Evolutionary conservation across 2,888 invertebrate species (phyloP).

Genomic region (Conomelus anceps): DNA sequence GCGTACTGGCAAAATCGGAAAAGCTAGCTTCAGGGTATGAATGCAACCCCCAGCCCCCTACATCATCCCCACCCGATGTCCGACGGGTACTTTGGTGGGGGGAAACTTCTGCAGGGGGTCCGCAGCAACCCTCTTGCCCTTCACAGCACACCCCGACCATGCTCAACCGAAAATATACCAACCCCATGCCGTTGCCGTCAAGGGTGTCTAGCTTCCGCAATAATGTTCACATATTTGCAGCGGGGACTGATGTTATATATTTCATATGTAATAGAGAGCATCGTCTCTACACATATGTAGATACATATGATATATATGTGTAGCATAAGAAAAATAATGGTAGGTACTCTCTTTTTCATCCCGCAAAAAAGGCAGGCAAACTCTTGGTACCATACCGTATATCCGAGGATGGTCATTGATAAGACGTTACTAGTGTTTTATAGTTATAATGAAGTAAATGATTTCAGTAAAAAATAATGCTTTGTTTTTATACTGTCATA

Average conservation of each 20-base stretch:
- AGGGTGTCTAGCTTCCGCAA: neutral
- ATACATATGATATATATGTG: neutral
- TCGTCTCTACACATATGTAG: neutral
- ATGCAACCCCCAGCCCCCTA: neutral
- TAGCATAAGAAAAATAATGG: neutral
- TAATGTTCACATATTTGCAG: neutral
- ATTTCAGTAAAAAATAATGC: no score
- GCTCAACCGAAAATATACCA: neutral
- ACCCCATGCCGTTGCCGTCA: neutral
- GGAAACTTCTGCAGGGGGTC: slow-evolving; percentile 9
- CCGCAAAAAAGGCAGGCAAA: no score
- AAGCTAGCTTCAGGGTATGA: neutral
- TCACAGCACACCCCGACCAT: neutral
- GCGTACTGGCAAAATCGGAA: neutral
- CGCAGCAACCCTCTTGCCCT: slow-evolving; percentile 1
- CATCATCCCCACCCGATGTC: neutral
- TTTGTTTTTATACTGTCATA: no score
- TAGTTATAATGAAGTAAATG: no score
- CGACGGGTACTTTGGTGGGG: neutral
- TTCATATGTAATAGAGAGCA: neutral
- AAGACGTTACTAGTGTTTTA: no score
- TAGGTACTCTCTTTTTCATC: neutral
- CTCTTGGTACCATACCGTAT: no score
- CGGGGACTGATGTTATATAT: neutral
- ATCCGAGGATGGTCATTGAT: no score